These are phyloP conservation scores for Plectropomus leopardus DNA, from an alignment of 2,113 vertebrate species.

Conservation along the genomic window DNA sequence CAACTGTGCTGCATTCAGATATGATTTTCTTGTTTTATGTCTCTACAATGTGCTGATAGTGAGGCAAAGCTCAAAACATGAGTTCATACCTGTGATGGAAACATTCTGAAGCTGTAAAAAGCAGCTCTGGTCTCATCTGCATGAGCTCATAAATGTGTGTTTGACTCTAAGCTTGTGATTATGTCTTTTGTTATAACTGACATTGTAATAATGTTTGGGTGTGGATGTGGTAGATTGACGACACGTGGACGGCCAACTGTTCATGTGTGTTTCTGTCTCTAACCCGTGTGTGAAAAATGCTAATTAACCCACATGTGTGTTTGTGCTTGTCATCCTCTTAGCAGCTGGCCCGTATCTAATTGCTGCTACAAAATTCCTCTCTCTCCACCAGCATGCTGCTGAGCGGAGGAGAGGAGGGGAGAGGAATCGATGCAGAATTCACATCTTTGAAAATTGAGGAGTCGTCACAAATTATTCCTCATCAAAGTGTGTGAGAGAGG, in stretches of 20 bases:
- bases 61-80: neutral
- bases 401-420: neutral
- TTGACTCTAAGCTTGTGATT: neutral
- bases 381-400: neutral
- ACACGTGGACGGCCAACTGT: neutral
- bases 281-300: neutral
- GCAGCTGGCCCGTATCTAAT: conserved; percentile 46
- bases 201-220: neutral
- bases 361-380: conserved; percentile 12
- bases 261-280: neutral
- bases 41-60: neutral
- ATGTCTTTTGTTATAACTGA: neutral
- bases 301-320: neutral
- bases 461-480: conserved; percentile 38
- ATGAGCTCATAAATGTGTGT: neutral
- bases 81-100: neutral
- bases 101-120: neutral
- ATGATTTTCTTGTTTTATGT: too few relatives aligned
- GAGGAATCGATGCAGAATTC: conserved; percentile 28
- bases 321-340: neutral
- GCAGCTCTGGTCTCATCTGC: neutral
- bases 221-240: neutral
- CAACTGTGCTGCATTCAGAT: too few relatives aligned
- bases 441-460: conserved; percentile 44
- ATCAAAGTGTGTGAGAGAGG: neutral